Evolutionary conservation across 1,140 invertebrate genomes (phyloP), one percentile per base, ranked within the genome.

Genomic region (Lasaia peninsularis): DNA sequence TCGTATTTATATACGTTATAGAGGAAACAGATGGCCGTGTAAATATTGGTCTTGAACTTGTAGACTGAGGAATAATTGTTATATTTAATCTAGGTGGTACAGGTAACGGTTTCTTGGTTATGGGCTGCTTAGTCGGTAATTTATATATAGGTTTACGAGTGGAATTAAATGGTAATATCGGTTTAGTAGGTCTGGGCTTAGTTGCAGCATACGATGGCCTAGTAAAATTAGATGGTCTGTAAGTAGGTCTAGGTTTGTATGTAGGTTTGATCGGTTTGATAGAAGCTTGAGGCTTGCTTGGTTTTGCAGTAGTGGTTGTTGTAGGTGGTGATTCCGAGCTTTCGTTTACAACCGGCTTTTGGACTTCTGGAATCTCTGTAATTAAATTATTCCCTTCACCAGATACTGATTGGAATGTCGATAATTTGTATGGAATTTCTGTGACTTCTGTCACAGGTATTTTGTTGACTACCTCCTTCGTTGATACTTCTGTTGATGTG

Each of bases 341-440:
- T 18, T 67, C 70, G 12, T 33, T 40, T 40, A 62, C 64, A 14
- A 35, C 40, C 10, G 64, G 53, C 60, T 61, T 65, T 16, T 18
- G 14, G 56, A 73, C 21, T 40, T 76, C 59, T 49, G 73, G 54
- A 61, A 76, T 80, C 2, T 79, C 78, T 5, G 80, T 73, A 7
- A 63, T 48, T 37, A 60, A 52, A 53, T 71, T 76, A 28, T 8
- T 73, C 31, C 52, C 37, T 33, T 75, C 78, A 12, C 75, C 75
- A 60, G 90, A 85, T 6, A 91, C 83, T 11, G 85, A 81, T 75
- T 91, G 89, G 78, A 91, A 91, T 49, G 91, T 91, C 9, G 89
- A 89, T 37, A 91, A 28, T 74, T 90, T 90, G 6, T 82, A 71
- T 7, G 89, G 80, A 10, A 80, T 34, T 66, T 89, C 86, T 10